phyloP scores from a whole-genome alignment of 2,113 vertebrate species.

The Pituophis catenifer region DNA sequence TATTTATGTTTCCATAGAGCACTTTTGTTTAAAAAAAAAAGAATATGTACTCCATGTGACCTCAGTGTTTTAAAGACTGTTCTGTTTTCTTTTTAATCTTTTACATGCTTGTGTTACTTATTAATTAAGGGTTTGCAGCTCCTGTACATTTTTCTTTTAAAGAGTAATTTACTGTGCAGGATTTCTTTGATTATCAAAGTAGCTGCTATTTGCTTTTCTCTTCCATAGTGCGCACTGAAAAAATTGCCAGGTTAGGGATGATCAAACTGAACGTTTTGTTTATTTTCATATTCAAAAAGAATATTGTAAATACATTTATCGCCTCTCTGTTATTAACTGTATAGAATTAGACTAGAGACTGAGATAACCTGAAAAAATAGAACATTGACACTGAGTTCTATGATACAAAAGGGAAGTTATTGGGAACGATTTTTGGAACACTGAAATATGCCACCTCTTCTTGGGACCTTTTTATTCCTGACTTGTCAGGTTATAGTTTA shows the following conservation, averaged over 20 bases:
- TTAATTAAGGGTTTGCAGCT: neutral
- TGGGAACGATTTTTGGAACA: neutral
- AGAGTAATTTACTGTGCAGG: slow-evolving; percentile 7
- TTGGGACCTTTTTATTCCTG: neutral
- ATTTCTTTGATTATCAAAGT: neutral
- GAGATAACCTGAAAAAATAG: neutral
- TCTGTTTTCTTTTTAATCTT: neutral
- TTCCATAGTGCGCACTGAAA: neutral
- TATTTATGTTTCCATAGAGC: neutral
- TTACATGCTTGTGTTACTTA: neutral
- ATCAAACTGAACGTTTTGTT: neutral
- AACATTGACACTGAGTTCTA: neutral
- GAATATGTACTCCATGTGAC: neutral
- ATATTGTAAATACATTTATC: neutral
- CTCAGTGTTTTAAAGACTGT: neutral
- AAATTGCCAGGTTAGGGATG: neutral
- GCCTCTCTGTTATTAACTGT: neutral
- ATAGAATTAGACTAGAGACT: neutral
- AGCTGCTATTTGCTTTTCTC: neutral
- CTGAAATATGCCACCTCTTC: neutral
- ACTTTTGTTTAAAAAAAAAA: neutral
- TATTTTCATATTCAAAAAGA: neutral
- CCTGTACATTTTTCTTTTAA: neutral
- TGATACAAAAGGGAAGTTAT: neutral
- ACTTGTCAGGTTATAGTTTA: neutral